A percentile compares a stretch with the other conserved stretches of the same genome.
These are phyloP conservation scores for Helarctos malayanus DNA, from an alignment of 2,797 vertebrate species.

Conservation along the genomic window DNA sequence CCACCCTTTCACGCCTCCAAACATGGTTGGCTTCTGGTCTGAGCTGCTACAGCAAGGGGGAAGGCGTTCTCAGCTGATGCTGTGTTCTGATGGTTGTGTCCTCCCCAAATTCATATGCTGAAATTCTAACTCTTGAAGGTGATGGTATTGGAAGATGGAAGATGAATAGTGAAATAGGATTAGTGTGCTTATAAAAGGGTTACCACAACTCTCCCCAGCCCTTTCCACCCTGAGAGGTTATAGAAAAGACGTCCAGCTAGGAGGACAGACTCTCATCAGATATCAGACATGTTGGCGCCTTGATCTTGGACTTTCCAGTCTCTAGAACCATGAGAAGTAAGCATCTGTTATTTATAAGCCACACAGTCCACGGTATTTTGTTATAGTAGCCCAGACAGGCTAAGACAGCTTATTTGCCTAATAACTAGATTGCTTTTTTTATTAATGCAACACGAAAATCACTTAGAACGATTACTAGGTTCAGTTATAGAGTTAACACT, in stretches of 20 bases:
- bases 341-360: neutral
- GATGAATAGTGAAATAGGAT: neutral
- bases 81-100: neutral
- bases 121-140: neutral
- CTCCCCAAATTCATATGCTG: neutral
- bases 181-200: neutral
- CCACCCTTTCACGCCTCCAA: slow-evolving; percentile 45
- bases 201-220: neutral
- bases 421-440: slow-evolving; percentile 79
- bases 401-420: slow-evolving; percentile 45
- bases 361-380: neutral
- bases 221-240: neutral
- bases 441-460: slow-evolving; percentile 68
- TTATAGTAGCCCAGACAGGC: neutral
- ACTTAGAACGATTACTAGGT: slow-evolving; percentile 59
- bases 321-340: neutral
- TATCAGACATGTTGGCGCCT: neutral
- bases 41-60: slow-evolving; percentile 58
- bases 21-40: slow-evolving; percentile 62
- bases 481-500: neutral
- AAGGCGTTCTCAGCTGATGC: slow-evolving; percentile 38
- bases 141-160: neutral
- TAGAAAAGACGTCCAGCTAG: neutral
- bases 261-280: neutral
- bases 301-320: neutral